Base-by-base conservation (phyloP, 1,140 invertebrate species). In the Pantala flavescens region DNA sequence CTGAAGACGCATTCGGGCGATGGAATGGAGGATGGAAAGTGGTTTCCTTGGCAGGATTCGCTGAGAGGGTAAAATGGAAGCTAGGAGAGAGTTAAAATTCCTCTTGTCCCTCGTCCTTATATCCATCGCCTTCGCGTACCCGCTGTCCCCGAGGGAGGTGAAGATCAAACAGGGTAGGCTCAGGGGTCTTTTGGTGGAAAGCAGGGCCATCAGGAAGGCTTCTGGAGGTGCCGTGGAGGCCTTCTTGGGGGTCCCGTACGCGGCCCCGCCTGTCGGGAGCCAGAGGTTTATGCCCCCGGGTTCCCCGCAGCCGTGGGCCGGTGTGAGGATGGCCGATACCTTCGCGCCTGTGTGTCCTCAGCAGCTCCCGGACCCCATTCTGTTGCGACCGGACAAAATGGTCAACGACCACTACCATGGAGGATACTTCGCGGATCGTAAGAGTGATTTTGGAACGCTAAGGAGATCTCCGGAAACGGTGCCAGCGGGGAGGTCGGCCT, bases 311-410 rank as follows among this genome's bases (percentile, higher is more conserved):
- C 88, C 89, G 0, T 94, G 92, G 92, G 79, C 81, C 75, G 90
- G 88, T 0, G 84, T 91, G 0, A 87, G 90, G 78, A 85, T 89
- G 79, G 90, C 91, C 21, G 87, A 90, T 70, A 85, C 85, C 72
- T 90, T 94, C 76, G 89, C 90, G 0, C 91, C 93, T 0, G 94
- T 96, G 0, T 97, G 95, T 81, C 94, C 94, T 0, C 95, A 92
- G 83, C 85, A 87, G 49, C 79, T 91, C 73, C 90, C 91, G 5
- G 84, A 87, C 76, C 82, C 87, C 11, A 84, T 63, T 21, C n/a
- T 63, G 12, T 5, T 63, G 3, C 49, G 16, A 5, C 49, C 49
- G 16, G 1, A 16, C n/a, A 16, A 19, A 21, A 21, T 21, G 49
- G 14, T 63, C 2, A 21, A 63, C 16, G 49, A 63, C 12, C 49